These are phyloP conservation scores for Leucoptera coffeella DNA, from an alignment of 2,888 invertebrate species.

Conservation along the genomic window DNA sequence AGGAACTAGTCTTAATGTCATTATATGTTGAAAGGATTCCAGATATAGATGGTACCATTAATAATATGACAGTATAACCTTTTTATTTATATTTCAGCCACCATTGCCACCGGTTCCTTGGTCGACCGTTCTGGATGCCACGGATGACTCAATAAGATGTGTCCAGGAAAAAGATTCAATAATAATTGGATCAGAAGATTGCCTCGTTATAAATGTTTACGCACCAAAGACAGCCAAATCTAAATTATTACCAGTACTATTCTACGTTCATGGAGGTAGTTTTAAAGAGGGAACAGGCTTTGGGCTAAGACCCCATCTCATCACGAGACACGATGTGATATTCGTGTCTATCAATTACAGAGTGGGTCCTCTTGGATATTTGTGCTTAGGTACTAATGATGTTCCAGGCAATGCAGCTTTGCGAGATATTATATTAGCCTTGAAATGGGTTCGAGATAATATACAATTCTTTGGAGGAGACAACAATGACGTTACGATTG, in stretches of 20 bases:
- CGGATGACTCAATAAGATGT: not conserved
- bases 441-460: conserved; percentile 10
- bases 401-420: too few species aligned
- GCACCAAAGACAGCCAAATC: not conserved
- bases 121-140: conserved; percentile 1
- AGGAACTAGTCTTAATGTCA: too few species aligned
- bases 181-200: too few species aligned
- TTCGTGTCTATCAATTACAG: conserved; percentile 2
- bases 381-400: too few species aligned
- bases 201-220: conserved; percentile 2
- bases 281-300: not conserved
- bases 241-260: not conserved
- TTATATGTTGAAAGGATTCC: too few species aligned
- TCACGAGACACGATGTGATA: conserved; percentile 1
- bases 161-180: not conserved
- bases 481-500: conserved; percentile 1
- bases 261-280: conserved; percentile 1
- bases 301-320: not conserved
- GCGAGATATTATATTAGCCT: conserved; percentile 1
- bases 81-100: not conserved
- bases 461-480: conserved; percentile 15
- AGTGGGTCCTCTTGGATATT: too few species aligned
- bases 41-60: too few species aligned
- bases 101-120: conserved; percentile 1
- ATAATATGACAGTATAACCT: too few species aligned